These are phyloP conservation scores for Stenotaenia linearis DNA, from an alignment of 2,888 invertebrate genomes.

Conservation along the genomic window DNA sequence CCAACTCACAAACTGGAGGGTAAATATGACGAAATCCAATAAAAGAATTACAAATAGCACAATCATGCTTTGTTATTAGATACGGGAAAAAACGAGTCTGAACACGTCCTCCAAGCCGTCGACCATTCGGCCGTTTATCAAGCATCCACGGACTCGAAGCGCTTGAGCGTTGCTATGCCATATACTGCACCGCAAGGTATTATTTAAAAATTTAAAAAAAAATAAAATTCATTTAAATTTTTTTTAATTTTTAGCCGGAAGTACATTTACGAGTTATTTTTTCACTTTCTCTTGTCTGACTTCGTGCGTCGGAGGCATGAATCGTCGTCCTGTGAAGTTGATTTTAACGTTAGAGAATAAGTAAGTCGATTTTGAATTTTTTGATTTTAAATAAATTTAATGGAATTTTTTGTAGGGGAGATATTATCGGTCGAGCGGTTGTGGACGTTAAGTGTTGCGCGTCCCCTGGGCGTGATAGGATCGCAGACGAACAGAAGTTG, in stretches of 20 bases:
- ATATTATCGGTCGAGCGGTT: neutral
- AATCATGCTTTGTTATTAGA: neutral
- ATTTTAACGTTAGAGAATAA: constrained; percentile 37
- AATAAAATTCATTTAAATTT: neutral
- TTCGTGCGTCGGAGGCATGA: constrained; percentile 48
- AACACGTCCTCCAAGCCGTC: neutral
- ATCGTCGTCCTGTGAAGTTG: constrained; percentile 46
- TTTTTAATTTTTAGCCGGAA: neutral
- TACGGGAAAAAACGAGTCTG: neutral
- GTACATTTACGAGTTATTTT: constrained; percentile 43
- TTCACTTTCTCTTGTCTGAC: constrained; percentile 49
- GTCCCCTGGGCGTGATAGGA: constrained; percentile 6
- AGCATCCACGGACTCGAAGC: neutral
- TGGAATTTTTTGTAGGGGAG: neutral
- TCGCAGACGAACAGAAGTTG: neutral
- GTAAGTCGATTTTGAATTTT: neutral
- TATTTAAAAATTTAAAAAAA: too few relatives aligned
- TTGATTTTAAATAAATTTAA: neutral
- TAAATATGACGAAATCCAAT: too few relatives aligned
- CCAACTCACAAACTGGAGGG: too few relatives aligned
- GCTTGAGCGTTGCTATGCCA: neutral
- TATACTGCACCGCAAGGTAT: constrained; percentile 6
- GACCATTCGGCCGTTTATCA: neutral
- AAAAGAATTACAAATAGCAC: too few relatives aligned
- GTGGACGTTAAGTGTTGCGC: neutral